Evolutionary conservation across 2,888 invertebrate species (phyloP).

Genomic region (Tiphia femorata): DNA sequence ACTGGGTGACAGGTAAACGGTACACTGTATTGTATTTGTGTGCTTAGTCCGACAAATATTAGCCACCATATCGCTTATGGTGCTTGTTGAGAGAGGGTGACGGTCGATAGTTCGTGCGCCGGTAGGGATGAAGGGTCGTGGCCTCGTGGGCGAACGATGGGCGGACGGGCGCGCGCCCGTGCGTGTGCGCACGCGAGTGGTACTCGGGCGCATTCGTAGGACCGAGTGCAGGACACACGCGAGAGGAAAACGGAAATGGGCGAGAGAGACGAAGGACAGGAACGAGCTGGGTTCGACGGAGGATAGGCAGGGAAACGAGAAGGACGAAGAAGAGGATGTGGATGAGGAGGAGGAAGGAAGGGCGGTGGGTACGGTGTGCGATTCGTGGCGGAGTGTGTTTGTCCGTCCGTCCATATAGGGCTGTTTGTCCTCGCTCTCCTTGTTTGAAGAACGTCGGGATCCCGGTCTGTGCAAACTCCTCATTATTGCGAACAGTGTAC

Average conservation of each 20-base stretch:
- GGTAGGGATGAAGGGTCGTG: conserved; percentile 35
- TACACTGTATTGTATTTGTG: conserved; percentile 66
- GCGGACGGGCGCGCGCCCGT: conserved; percentile 13
- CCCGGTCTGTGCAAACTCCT: conserved; percentile 66
- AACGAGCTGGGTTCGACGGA: conserved; percentile 3
- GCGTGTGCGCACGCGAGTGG: conserved; percentile 8
- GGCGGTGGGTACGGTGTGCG: conserved; percentile 28
- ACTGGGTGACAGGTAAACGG: conserved; percentile 59
- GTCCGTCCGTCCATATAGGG: conserved; percentile 60
- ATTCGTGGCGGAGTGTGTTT: conserved; percentile 58
- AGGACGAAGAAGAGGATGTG: conserved; percentile 4
- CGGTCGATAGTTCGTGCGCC: conserved; percentile 43
- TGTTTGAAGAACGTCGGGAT: conserved; percentile 66
- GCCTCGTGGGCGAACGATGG: neutral
- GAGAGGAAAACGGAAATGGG: conserved; percentile 20
- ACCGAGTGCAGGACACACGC: conserved; percentile 13
- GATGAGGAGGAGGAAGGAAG: conserved; percentile 5
- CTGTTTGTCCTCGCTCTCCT: conserved; percentile 63
- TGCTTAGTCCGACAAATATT: conserved; percentile 66
- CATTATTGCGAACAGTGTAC: conserved; percentile 63
- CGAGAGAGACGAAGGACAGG: no score
- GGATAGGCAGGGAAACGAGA: no score
- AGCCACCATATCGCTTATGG: conserved; percentile 67
- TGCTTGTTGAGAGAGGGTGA: conserved; percentile 61
- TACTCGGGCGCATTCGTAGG: conserved; percentile 2